These are phyloP conservation scores for Simalia tracyae DNA, from an alignment of 2,797 vertebrate genomes.

Conservation along the genomic window DNA sequence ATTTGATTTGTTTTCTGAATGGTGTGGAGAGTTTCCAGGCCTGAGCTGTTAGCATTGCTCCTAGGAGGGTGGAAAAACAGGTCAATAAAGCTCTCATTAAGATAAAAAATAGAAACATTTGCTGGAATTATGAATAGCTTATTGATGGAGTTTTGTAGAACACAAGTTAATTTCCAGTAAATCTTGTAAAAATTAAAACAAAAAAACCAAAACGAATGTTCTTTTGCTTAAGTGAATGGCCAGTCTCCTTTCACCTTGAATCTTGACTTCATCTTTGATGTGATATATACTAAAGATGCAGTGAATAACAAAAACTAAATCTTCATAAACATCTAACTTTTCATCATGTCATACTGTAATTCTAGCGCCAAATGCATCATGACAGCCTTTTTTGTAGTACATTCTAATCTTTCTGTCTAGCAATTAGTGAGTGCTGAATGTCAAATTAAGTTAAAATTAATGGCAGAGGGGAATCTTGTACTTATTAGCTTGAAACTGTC, in stretches of 20 bases:
- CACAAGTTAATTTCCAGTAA: constrained; percentile 34
- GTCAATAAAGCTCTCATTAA: constrained; percentile 39
- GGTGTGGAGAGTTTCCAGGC: constrained; percentile 34
- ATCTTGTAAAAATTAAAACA: neutral
- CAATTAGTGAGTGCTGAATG: constrained; percentile 82
- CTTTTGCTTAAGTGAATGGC: neutral
- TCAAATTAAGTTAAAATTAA: constrained; percentile 85
- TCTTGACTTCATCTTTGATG: neutral
- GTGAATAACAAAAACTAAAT: constrained; percentile 27
- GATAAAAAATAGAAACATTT: constrained; percentile 13
- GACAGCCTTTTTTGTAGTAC: constrained; percentile 50
- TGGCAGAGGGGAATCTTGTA: constrained; percentile 74
- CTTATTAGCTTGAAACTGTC: constrained; percentile 74
- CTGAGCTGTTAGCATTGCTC: constrained; percentile 24
- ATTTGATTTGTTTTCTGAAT: constrained; percentile 36
- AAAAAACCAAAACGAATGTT: neutral
- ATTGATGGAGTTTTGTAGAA: constrained; percentile 37
- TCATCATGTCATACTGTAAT: constrained; percentile 17
- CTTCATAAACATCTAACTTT: constrained; percentile 11
- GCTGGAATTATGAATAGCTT: constrained; percentile 39
- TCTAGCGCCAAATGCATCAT: constrained; percentile 54
- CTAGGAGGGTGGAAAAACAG: constrained; percentile 36
- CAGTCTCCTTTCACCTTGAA: neutral
- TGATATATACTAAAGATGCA: neutral
- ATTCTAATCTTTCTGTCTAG: constrained; percentile 69